These are phyloP conservation scores for Coregonus clupeaformis DNA, from an alignment of 2,113 vertebrate species.

Conservation along the genomic window DNA sequence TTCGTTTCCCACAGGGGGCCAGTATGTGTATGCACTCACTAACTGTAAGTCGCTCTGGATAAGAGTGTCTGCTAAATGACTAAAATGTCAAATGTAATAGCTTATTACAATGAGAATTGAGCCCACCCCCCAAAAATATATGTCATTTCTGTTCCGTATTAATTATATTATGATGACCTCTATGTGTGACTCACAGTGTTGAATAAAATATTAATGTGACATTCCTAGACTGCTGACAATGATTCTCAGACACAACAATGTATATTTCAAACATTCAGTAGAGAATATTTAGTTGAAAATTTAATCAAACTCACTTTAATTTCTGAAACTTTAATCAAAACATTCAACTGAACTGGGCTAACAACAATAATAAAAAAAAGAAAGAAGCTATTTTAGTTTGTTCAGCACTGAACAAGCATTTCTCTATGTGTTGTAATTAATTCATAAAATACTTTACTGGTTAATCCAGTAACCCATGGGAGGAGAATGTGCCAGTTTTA, in stretches of 20 bases:
- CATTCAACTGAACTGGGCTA: constrained; percentile 13
- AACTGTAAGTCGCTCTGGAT: no score
- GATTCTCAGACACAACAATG: constrained; percentile 6
- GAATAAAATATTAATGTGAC: constrained; percentile 16
- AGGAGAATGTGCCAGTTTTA: constrained; percentile 44
- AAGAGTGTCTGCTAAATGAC: no score
- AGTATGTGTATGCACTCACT: no score
- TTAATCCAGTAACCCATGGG: constrained; percentile 39
- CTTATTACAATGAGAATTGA: background rate
- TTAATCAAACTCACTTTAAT: background rate
- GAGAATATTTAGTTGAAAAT: background rate
- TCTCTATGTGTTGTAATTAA: constrained; percentile 40
- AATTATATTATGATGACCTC: background rate
- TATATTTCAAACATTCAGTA: constrained; percentile 5
- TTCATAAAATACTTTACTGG: constrained; percentile 45
- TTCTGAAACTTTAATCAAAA: background rate
- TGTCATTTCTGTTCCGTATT: background rate
- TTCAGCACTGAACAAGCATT: constrained; percentile 44
- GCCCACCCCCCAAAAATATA: no score
- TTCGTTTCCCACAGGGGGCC: no score
- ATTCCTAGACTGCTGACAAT: constrained; percentile 13
- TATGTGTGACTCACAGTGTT: background rate
- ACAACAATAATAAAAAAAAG: constrained; percentile 10
- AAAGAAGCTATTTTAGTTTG: constrained; percentile 27
- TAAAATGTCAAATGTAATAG: no score